Evolutionary conservation across 2,888 invertebrate species (phyloP).

Genomic region (Meta bourneti): DNA sequence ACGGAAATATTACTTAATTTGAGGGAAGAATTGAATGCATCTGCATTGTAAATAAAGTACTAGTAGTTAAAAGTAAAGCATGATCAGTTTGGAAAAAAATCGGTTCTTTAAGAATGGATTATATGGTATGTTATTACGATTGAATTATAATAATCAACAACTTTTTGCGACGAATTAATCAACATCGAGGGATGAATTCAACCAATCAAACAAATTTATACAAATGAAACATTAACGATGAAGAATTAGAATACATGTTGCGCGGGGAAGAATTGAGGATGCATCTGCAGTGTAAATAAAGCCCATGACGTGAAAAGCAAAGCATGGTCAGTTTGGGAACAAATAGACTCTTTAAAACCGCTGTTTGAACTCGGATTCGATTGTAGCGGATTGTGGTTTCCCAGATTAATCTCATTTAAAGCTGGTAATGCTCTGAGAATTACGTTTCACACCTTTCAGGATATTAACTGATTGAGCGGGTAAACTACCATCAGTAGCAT

Average conservation of each 20-base stretch:
- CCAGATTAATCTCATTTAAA: background rate
- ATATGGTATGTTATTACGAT: too few relatives aligned
- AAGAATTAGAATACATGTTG: too few relatives aligned
- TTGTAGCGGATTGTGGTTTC: background rate
- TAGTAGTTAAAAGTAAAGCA: slow-evolving; percentile 27
- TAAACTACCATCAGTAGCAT: too few relatives aligned
- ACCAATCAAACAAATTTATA: too few relatives aligned
- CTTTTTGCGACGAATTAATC: too few relatives aligned
- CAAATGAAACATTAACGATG: too few relatives aligned
- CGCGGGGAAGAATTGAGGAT: slow-evolving; percentile 20
- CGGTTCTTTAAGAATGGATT: background rate
- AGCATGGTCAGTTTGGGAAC: background rate
- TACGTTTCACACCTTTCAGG: too few relatives aligned
- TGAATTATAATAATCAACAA: too few relatives aligned
- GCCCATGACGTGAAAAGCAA: slow-evolving; percentile 21
- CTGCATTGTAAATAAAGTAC: slow-evolving; percentile 3
- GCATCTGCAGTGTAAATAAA: slow-evolving; percentile 20
- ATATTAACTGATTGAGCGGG: too few relatives aligned
- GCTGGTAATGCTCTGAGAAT: too few relatives aligned
- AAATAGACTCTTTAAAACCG: background rate
- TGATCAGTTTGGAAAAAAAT: background rate
- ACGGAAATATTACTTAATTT: background rate
- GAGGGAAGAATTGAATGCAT: slow-evolving; percentile 15
- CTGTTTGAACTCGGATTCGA: background rate
- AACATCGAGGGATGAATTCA: too few relatives aligned